phyloP scores from a whole-genome alignment of 2,797 vertebrate genomes.

The Poecilia gillii region DNA sequence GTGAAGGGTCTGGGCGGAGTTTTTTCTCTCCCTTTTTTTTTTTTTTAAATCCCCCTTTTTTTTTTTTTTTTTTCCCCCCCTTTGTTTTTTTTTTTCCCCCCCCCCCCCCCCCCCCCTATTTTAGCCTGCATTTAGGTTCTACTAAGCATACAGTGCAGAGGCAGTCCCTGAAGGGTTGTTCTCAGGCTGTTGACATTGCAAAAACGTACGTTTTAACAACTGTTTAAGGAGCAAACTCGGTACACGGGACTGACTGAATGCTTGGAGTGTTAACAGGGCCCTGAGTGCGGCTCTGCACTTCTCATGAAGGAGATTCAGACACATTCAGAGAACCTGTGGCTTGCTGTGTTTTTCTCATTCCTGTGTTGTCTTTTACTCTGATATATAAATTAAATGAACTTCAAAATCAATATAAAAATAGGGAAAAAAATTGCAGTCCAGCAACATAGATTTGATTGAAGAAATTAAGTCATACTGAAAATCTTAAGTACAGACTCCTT shows the following conservation, averaged over 20 bases:
- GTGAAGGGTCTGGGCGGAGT: slow-evolving; percentile 42
- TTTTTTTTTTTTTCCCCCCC: neutral
- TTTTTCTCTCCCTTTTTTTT: slow-evolving; percentile 50
- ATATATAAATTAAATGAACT: slow-evolving; percentile 24
- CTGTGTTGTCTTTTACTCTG: neutral
- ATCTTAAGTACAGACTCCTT: slow-evolving; percentile 38
- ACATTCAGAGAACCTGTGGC: slow-evolving; percentile 69
- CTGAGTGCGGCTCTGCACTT: slow-evolving; percentile 52
- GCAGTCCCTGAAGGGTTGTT: slow-evolving; percentile 78
- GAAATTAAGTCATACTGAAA: slow-evolving; percentile 54
- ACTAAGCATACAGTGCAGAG: slow-evolving; percentile 55
- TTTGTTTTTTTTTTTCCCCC: neutral
- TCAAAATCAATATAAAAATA: slow-evolving; percentile 30
- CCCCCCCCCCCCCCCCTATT: slow-evolving; percentile 4
- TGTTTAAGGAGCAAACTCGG: slow-evolving; percentile 81
- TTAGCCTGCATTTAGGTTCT: slow-evolving; percentile 50
- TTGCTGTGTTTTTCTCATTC: slow-evolving; percentile 54
- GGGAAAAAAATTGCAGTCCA: slow-evolving; percentile 8
- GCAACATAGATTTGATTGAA: slow-evolving; percentile 19
- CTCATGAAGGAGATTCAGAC: slow-evolving; percentile 64
- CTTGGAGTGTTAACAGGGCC: slow-evolving; percentile 80
- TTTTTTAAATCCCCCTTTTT: slow-evolving; percentile 11
- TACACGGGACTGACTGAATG: slow-evolving; percentile 80
- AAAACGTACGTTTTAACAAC: slow-evolving; percentile 82
- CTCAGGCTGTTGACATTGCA: slow-evolving; percentile 81